Base-by-base conservation (phyloP, 2,888 invertebrate species). In the Latheticus oryzae region DNA sequence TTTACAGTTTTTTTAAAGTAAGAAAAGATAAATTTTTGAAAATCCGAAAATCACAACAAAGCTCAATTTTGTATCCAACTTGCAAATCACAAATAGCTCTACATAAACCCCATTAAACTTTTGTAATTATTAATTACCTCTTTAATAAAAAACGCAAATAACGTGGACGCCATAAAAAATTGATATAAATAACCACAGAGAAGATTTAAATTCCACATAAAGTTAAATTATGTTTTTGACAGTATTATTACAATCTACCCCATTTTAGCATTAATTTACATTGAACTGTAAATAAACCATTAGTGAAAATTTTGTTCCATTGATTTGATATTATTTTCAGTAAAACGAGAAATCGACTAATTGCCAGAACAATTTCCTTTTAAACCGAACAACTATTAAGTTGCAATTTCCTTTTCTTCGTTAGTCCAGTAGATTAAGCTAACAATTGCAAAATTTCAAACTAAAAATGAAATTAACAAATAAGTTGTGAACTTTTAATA, bases 281-380 rank as follows among this genome's bases (percentile, higher is more conserved):
- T 33, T 33, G 11, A 23, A 38, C 23, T 38, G 38, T 11, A 38
- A 38, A 38, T 13, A 23, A 12, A 13, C 42, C 24, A 26, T 42
- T 26, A 42, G 13, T 24, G 42, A 16, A 15, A 12, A 28, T 42
- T 42, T 15, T 16, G 12, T 21, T 5, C 42, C 9, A n/a, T 42
- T n/a, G n/a, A n/a, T n/a, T 28, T 42, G 26, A 42, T 16, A 26
- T 28, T 28, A 42, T 42, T 42, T 42, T 42, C 42, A 28, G 28
- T 42, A 42, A 24, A 42, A 42, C 40, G 40, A 15, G n/a, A n/a
- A n/a, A 5, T 16, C 9, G 16, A 9, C 28, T 42, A 42, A 42
- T 42, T 42, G 42, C 26, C 26, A 26, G 28, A 26, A 26, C 28
- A 42, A 42, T 42, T 42, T 42, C 42, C 42, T 38, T 38, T n/a